A percentile compares a stretch with the other conserved stretches of the same genome.
Evolutionary conservation across 2,888 invertebrate genomes (phyloP).

Genomic region (Calephelis perditalis): DNA sequence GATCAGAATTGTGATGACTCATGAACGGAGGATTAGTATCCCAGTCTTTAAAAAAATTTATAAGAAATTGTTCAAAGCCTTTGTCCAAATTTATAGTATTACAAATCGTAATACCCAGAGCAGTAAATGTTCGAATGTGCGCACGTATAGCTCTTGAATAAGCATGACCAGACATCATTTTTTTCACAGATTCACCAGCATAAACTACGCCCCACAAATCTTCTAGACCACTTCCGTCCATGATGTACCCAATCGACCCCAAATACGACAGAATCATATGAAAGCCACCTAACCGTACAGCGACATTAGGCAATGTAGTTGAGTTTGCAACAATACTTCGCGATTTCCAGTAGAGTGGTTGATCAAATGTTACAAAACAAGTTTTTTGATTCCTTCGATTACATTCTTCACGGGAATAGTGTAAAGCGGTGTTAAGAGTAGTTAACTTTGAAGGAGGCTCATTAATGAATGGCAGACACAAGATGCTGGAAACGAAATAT

Average conservation of each 20-base stretch:
- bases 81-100: too few species aligned
- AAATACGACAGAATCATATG: conserved; percentile 44
- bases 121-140: background rate
- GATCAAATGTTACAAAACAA: conserved; percentile 39
- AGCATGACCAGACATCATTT: conserved; percentile 1
- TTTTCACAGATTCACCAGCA: too few species aligned
- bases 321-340: conserved; percentile 34
- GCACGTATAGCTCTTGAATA: conserved; percentile 1
- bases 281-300: conserved; percentile 28
- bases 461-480: conserved; percentile 42
- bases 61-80: background rate
- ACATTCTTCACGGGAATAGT: conserved; percentile 26
- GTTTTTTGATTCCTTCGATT: conserved; percentile 25
- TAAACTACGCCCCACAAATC: conserved; percentile 37
- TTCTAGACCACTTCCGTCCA: conserved; percentile 49
- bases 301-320: conserved; percentile 14
- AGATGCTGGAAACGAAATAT: conserved; percentile 28
- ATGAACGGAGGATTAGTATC: too few species aligned
- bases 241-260: conserved; percentile 44
- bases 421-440: conserved; percentile 38
- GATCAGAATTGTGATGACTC: background rate
- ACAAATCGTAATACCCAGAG: background rate
- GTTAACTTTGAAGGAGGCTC: conserved; percentile 37
- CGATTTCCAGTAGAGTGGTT: conserved; percentile 36
- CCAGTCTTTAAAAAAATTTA: background rate